A percentile compares a stretch with the other conserved stretches of the same genome.
phyloP scores from a whole-genome alignment of 1,140 invertebrate genomes.

The Plodia interpunctella region DNA sequence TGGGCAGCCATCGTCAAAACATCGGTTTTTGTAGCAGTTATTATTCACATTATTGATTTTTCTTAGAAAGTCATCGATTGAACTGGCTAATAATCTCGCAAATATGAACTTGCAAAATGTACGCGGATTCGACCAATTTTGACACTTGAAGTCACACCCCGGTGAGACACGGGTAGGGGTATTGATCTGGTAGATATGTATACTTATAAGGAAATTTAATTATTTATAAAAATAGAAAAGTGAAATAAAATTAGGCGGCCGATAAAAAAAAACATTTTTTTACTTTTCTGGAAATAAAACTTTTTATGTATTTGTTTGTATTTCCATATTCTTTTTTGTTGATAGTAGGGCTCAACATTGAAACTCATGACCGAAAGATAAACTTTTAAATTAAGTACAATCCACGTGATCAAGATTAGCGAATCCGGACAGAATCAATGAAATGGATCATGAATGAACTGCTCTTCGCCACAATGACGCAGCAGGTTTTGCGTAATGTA shows the following conservation, averaged over 20 bases:
- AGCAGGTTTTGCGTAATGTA: neutral
- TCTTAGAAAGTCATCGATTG: constrained; percentile 16
- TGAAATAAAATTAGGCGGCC: too few species aligned
- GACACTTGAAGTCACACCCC: neutral
- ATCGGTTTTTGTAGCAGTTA: constrained; percentile 16
- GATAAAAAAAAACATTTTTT: too few species aligned
- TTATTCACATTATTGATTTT: constrained; percentile 3
- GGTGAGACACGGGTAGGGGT: too few species aligned
- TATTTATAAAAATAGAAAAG: too few species aligned
- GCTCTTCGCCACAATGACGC: neutral
- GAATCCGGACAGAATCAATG: neutral
- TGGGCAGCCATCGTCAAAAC: constrained; percentile 32
- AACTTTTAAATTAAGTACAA: neutral
- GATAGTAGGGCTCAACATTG: too few species aligned
- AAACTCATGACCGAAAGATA: too few species aligned
- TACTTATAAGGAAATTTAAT: too few species aligned
- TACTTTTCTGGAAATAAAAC: too few species aligned
- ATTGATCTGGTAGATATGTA: too few species aligned
- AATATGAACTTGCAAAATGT: neutral
- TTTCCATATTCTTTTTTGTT: too few species aligned
- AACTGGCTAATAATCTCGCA: constrained; percentile 1
- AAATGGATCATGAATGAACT: neutral
- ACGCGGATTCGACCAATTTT: neutral
- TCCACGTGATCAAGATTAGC: neutral
- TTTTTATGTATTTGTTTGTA: too few species aligned